Evolutionary conservation across 2,888 invertebrate species (phyloP), one percentile per base, ranked within the genome.

Genomic region (Pandemis cinnamomeana): DNA sequence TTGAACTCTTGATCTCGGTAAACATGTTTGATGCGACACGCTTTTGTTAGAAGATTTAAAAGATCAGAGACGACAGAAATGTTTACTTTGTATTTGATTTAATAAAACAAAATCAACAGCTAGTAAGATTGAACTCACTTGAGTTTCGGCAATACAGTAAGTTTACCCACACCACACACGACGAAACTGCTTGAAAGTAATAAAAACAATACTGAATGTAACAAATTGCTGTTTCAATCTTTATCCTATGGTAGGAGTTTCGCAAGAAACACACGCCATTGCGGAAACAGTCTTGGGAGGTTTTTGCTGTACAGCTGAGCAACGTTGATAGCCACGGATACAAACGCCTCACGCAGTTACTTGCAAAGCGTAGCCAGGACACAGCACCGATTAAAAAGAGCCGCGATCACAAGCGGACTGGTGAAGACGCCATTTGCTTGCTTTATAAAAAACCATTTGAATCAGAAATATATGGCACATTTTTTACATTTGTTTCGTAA

Each of bases 1-100:
- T 81, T 83, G 80, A 85, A 82, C 83, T 85, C 77, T 81, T 81
- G 82, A 81, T 84, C 80, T 78, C 75, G 74, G 75, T 60, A 72
- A 77, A 80, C 76, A 76, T 80, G 80, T 82, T 79, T 77, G 76
- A 80, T 77, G 76, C 77, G 77, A 83, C 79, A 70, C 76, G 72
- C 58, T 62, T 68, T 62, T 55, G 15, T 67, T 63, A 53, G 8
- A 27, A 58, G 27, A 58, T 10, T 58, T 58, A 3, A 55, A 27
- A 27, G 27, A 58, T 11, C 11, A 58, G 27, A 58, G 11, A 27
- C 55, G 6, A 10, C 53, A 53, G n/a, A 7, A 55, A 7, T 55
- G 55, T 20, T 55, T 53, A n/a, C 55, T 55, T 53, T 51, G n/a
- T n/a, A 51, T 51, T 51, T n/a, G 5, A n/a, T 51, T 48, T 48